Conservation (phyloP, 2,888 invertebrate genomes). For the Linyphia triangularis region DNA sequence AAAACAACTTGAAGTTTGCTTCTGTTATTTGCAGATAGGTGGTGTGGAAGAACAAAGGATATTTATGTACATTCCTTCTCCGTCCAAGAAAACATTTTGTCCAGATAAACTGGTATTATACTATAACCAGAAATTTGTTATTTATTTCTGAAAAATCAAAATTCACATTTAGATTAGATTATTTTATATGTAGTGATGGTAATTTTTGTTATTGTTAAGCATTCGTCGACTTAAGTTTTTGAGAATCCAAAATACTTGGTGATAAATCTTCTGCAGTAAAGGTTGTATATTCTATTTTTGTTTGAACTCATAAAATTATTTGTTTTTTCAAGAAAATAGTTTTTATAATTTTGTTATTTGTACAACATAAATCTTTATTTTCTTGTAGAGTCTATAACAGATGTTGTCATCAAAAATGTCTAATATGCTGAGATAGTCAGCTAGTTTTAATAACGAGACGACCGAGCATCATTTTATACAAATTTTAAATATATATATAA, state of each 20-base stretch:
- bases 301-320: neutral
- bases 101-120: neutral
- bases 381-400: too few relatives aligned
- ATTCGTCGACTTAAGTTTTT: neutral
- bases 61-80: slow-evolving; percentile 12
- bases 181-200: neutral
- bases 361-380: too few relatives aligned
- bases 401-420: too few relatives aligned
- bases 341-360: neutral
- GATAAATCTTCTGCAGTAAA: too few relatives aligned
- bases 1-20: too few relatives aligned
- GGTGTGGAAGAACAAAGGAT: neutral
- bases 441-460: too few relatives aligned
- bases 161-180: neutral
- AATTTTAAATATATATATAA: too few relatives aligned
- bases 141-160: neutral
- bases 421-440: too few relatives aligned
- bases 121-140: neutral
- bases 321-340: neutral
- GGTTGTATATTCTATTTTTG: neutral
- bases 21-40: slow-evolving; percentile 16
- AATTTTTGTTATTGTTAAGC: slow-evolving; percentile 3
- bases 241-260: neutral
- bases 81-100: neutral
- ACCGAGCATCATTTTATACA: too few relatives aligned